A percentile compares a stretch with the other conserved stretches of the same genome.
These are phyloP conservation scores for Thaumetopoea pityocampa DNA, from an alignment of 1,140 invertebrate species.

Conservation along the genomic window DNA sequence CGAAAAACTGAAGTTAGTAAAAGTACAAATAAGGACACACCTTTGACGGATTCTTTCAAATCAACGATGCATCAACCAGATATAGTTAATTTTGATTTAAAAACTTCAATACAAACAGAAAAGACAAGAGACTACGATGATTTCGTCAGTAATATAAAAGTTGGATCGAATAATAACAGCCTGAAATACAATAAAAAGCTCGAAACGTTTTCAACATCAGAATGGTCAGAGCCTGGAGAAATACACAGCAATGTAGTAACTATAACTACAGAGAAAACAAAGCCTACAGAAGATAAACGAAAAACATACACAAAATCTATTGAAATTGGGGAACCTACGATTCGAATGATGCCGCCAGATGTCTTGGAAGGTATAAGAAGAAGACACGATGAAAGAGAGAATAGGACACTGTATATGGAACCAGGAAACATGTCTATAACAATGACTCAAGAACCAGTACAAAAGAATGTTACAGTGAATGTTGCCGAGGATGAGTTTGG, in stretches of 20 bases:
- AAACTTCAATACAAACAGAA: constrained; percentile 36
- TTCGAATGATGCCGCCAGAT: constrained; percentile 60
- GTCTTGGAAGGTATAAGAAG: constrained; percentile 63
- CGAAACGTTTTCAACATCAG: constrained; percentile 32
- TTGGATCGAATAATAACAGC: constrained; percentile 67
- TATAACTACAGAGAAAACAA: constrained; percentile 52
- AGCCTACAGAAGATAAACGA: constrained; percentile 30
- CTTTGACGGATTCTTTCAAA: constrained; percentile 63
- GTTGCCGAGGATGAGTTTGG: constrained; percentile 71
- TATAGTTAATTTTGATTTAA: constrained; percentile 69
- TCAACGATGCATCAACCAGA: constrained; percentile 72
- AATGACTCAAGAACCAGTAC: constrained; percentile 66
- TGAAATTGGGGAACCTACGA: constrained; percentile 62
- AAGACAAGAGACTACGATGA: constrained; percentile 59
- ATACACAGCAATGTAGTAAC: constrained; percentile 59
- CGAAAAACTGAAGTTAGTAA: constrained; percentile 39
- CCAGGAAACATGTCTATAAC: constrained; percentile 59
- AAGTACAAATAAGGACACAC: constrained; percentile 45
- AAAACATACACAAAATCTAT: constrained; percentile 70
- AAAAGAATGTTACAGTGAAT: constrained; percentile 72
- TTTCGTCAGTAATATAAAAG: constrained; percentile 69
- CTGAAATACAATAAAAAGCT: constrained; percentile 51
- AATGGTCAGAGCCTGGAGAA: constrained; percentile 51
- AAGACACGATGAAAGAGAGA: constrained; percentile 47
- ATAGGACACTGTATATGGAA: constrained; percentile 64